Evolutionary conservation across 2,888 invertebrate species (phyloP), one percentile per base, ranked within the genome.

Genomic region (Meiosimyza decipiens): DNA sequence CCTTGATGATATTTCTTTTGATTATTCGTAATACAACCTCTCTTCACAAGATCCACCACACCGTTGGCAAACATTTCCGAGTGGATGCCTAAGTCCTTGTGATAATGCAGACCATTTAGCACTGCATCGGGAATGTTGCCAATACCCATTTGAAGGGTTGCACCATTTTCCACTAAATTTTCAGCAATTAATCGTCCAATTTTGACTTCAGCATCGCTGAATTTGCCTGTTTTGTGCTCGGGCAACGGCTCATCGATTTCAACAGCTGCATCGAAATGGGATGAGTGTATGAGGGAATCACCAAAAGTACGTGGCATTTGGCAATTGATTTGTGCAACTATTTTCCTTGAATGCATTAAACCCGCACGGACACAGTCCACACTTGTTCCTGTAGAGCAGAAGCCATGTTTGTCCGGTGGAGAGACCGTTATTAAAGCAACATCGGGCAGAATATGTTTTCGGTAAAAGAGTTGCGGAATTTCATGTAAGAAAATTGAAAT

Each of bases 31-130:
- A 98, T 90, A 81, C 93, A 94, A 0, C 97, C 97, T 12, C 91
- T 90, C 63, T 91, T 90, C 13, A 96, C 94, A 57, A 98, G 90
- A 80, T 96, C 95, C 18, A 97, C 92, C 57, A 98, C 94, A 7
- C 97, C 98, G 71, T 95, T 95, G 80, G 95, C 94, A 88, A 98
- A 97, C 98, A 98, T 98, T 88, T 98, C 98, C 0, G 97, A 96
- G 88, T 98, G 98, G 73, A 98, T 92, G 22, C 98, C 98, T 49
- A 98, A 90, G 86, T 98, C 95, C 83, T 96, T 95, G 89, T 98
- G 98, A 80, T 91, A 89, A 71, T 89, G 91, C 72, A 98, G 88
- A 0, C 91, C 91, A 0, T 92, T 89, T 1, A 98, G 88, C 3
- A 96, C 96, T 1, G 97, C 97, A 86, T 98, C 97, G 0, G 98